Conservation (phyloP, 2,888 invertebrate species). For the Phengaris alcon region DNA sequence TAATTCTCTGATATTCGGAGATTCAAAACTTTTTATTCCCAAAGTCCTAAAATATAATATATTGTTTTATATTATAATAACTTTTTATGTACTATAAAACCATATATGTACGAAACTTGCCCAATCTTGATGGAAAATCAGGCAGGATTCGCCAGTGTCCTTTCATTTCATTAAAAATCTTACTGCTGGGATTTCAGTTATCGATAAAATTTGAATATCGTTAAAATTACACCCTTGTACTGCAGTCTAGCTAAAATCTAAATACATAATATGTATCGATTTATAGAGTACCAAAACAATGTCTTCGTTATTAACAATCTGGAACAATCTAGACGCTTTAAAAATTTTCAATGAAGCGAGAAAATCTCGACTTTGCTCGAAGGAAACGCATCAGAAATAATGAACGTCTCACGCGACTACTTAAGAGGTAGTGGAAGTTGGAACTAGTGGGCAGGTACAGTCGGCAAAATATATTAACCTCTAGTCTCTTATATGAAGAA, state of each 20-base stretch:
- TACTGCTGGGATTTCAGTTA: background rate
- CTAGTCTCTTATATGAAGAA: no score
- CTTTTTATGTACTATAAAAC: no score
- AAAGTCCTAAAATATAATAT: no score
- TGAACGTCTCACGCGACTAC: slow-evolving; percentile 27
- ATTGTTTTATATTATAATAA: no score
- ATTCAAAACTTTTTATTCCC: no score
- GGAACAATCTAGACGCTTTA: background rate
- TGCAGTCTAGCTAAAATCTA: background rate
- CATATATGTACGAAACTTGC: no score
- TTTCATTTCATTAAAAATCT: background rate
- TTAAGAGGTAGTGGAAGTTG: slow-evolving; percentile 1
- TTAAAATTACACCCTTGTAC: background rate
- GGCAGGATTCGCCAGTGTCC: no score
- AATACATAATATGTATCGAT: background rate
- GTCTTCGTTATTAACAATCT: background rate
- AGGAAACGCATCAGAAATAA: slow-evolving; percentile 22
- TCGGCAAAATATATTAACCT: background rate
- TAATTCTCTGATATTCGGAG: no score
- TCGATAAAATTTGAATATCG: background rate
- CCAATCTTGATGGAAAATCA: no score
- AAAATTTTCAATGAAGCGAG: slow-evolving; percentile 3
- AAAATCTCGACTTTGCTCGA: background rate
- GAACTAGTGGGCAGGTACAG: background rate
- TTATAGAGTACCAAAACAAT: background rate